phyloP scores from a whole-genome alignment of 37 sponge, comb jelly and placozoan species.

The Crambe crambe region DNA sequence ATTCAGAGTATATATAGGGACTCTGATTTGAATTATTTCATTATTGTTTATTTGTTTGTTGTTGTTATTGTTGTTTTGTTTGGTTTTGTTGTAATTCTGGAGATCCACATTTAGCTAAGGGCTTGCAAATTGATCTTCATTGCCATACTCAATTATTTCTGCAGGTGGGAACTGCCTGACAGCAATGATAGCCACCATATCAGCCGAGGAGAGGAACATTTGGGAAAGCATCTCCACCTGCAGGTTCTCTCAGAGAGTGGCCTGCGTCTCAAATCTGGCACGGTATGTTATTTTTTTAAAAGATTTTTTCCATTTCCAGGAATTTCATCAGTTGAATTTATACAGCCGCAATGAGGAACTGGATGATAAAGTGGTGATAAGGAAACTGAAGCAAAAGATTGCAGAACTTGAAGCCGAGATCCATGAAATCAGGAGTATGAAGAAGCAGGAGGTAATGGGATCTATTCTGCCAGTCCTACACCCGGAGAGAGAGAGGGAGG shows the following conservation, averaged over 20 bases:
- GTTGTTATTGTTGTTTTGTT: too few species aligned
- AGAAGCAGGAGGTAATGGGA: background rate
- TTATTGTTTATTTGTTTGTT: too few species aligned
- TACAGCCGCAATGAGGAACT: conserved; percentile 88
- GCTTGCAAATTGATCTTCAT: too few species aligned
- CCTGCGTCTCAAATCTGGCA: conserved; percentile 78
- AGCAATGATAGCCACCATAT: conserved; percentile 89
- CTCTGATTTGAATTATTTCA: too few species aligned
- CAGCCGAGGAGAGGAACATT: conserved; percentile 68
- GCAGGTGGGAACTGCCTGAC: conserved; percentile 91
- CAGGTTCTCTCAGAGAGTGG: conserved; percentile 90
- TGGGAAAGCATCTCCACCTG: conserved; percentile 85
- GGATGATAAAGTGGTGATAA: conserved; percentile 88
- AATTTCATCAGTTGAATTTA: background rate
- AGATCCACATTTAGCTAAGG: too few species aligned
- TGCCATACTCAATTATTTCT: background rate
- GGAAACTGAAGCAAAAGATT: conserved; percentile 63
- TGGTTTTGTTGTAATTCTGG: too few species aligned
- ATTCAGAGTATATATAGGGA: too few species aligned
- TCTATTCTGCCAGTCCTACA: background rate
- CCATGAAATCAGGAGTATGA: conserved; percentile 1
- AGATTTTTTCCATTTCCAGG: background rate
- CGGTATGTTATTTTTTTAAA: conserved; percentile 41
- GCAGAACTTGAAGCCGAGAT: conserved; percentile 76
- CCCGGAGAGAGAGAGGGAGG: too few species aligned